phyloP scores from a whole-genome alignment of 2,797 vertebrate genomes.

The Telmatherina bonti region DNA sequence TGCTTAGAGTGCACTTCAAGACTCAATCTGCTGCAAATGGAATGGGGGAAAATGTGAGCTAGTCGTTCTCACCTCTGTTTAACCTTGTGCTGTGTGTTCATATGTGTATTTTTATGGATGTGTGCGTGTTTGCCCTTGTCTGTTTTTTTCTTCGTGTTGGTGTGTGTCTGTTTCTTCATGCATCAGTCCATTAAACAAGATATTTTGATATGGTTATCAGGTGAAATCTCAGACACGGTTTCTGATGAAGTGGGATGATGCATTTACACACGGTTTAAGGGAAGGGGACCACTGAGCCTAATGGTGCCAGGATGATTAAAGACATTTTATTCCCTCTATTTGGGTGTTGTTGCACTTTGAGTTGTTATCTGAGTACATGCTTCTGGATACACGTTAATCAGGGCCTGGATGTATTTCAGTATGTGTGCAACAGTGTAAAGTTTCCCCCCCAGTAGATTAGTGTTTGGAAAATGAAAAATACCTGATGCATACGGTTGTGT shows the following conservation, averaged over 20 bases:
- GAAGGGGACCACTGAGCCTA: conserved; percentile 39
- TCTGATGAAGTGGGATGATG: conserved; percentile 52
- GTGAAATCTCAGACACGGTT: conserved; percentile 43
- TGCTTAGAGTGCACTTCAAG: conserved; percentile 68
- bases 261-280: conserved; percentile 42
- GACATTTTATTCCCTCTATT: conserved; percentile 7
- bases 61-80: conserved; percentile 67
- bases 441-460: neutral
- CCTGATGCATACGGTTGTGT: no score
- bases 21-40: conserved; percentile 67
- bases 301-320: conserved; percentile 20
- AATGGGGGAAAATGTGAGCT: conserved; percentile 58
- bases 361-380: neutral
- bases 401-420: neutral
- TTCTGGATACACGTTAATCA: neutral
- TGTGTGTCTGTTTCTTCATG: conserved; percentile 27
- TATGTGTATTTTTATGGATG: conserved; percentile 1
- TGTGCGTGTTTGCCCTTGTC: conserved; percentile 21
- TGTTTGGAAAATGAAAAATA: neutral
- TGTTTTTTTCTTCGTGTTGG: conserved; percentile 18
- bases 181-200: conserved; percentile 46
- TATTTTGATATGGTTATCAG: conserved; percentile 58
- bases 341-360: neutral
- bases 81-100: conserved; percentile 50
- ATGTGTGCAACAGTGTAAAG: neutral